Evolutionary conservation across 2,888 invertebrate species (phyloP), one percentile per base, ranked within the genome.

Genomic region (Carabus problematicus): DNA sequence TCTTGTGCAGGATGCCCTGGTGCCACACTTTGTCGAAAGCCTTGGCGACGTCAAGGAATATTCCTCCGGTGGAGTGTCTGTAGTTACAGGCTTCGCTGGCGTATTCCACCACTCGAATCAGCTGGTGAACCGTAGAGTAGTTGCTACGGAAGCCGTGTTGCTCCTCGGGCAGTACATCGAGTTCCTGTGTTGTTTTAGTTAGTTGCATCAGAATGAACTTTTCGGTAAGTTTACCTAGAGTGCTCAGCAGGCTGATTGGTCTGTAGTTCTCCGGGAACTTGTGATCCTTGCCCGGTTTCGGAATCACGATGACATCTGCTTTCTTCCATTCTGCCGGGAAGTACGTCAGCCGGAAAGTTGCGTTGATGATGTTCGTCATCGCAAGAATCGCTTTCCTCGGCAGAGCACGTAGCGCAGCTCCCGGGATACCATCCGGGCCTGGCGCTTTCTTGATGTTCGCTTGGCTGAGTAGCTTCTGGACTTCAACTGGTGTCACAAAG

Each of bases 11-110:
- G 1, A 77, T 71, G 0, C 73, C 76, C 1, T 73, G 55, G 52
- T 77, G 76, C 74, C 76, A 77, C 1, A 78, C 75, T 8, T 74
- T 71, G 66, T 78, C 76, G 61, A 78, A 78, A 0, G 77, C 76
- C 63, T 75, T 74, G 45, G 75, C 74, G 1, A 76, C 71, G 58
- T 78, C 77, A 0, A 79, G 68, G 6, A 76, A 69, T 1, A 76
- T 66, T 41, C 75, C 71, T 3, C 74, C 75, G 8, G 75, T 76
- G 6, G 66, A 70, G 59, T 74, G 70, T 12, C 72, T 71, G 8
- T 69, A 47, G 19, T 74, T 72, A 11, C 76, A 73, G 47, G 73
- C 75, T 4, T 72, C 45, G 8, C 72, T 62, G 8, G 75, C 72
- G 12, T 68, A 18, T 49, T 75, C 69, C 0, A 14, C 7, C 4